phyloP scores from a whole-genome alignment of 2,113 vertebrate genomes.

The Propithecus coquereli region DNA sequence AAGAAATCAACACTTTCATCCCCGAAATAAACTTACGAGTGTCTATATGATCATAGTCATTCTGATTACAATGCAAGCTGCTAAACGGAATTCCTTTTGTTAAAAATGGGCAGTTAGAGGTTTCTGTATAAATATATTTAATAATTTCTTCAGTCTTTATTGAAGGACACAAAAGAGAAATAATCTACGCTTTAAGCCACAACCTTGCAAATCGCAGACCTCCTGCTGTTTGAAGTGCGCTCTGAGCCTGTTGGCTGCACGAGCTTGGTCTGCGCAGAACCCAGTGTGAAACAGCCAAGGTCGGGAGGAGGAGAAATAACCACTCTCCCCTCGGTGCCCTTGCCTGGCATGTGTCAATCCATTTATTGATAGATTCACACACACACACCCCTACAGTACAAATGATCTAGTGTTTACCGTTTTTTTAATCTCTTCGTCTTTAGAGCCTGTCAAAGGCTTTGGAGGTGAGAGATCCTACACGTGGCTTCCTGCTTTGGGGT shows the following conservation, averaged over 20 bases:
- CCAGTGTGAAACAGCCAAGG: neutral
- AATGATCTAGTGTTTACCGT: no score
- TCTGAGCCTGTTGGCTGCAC: rapidly evolving
- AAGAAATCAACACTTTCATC: neutral
- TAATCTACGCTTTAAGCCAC: neutral
- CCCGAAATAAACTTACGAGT: neutral
- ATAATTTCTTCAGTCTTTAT: neutral
- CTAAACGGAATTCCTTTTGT: neutral
- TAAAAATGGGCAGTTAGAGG: neutral
- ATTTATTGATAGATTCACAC: no score
- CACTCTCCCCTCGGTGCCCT: no score
- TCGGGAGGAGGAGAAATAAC: neutral
- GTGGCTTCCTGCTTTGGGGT: neutral
- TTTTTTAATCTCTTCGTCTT: no score
- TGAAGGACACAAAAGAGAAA: neutral
- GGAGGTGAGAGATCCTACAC: neutral
- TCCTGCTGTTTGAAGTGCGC: rapidly evolving
- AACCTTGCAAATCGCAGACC: neutral
- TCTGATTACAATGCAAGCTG: neutral
- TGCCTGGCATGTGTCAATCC: no score
- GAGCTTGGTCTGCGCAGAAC: rapidly evolving
- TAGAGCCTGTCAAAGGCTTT: no score
- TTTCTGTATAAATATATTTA: neutral
- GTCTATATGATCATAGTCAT: neutral
- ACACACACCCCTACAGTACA: no score